Conservation (phyloP, 2,888 invertebrate species). For the Imbricaverruca yamaguchii region DNA sequence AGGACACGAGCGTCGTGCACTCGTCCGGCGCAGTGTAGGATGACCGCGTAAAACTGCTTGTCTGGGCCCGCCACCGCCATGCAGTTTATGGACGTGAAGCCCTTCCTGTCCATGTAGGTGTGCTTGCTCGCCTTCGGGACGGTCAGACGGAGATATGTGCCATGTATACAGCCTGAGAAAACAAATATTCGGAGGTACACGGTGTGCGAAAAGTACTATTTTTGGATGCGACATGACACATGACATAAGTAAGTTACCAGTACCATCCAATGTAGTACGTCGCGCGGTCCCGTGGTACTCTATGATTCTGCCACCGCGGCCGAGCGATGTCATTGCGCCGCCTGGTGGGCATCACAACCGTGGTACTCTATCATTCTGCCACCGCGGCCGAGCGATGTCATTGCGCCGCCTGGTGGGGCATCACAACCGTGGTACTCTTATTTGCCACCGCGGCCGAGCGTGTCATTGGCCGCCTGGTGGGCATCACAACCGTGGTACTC, state of each 20-base stretch:
- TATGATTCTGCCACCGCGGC: background rate
- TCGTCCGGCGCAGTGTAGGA: background rate
- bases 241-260: background rate
- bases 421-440: background rate
- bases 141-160: background rate
- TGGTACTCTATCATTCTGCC: background rate
- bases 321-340: background rate
- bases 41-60: background rate
- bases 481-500: background rate
- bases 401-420: too few relatives aligned
- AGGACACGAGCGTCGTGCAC: constrained; percentile 6
- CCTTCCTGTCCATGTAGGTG: background rate
- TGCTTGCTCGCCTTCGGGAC: background rate
- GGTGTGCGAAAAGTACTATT: background rate
- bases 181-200: background rate
- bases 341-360: too few relatives aligned
- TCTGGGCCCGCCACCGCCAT: constrained; percentile 6
- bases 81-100: background rate
- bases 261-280: background rate
- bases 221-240: background rate
- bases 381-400: background rate
- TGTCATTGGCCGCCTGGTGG: background rate
- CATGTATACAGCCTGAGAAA: background rate
- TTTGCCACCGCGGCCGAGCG: background rate
- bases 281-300: background rate